Base-by-base conservation (phyloP, 37 sponge, comb jelly and placozoan species). In the Oopsacas minuta region DNA sequence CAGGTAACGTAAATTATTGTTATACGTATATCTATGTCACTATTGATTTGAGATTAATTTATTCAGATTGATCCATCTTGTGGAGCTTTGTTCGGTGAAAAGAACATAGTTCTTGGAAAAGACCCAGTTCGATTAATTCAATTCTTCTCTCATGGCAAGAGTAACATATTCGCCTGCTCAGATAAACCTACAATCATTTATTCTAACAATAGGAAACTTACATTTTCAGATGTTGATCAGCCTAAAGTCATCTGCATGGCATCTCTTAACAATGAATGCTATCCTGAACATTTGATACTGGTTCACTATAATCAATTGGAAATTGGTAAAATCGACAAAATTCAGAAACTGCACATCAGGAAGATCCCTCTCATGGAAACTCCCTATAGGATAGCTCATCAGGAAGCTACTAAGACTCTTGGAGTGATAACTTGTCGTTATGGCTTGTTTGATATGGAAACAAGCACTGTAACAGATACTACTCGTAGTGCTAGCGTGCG, bases 101-200 rank as follows among this genome's bases (percentile, higher is more conserved):
- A 84, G 52, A 25, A 84, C 84, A 75, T 81, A 42, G 15, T 84
- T 34, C 75, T 97, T 10, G 98, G 98, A 0, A 94, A 92, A 22
- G 91, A 94, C 35, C 95, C 94, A 0, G 87, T 93, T 23, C 52
- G 84, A 7, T 81, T 97, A 82, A 88, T 85, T 61, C 85, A 52
- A 36, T 97, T 97, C 84, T 36, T 84, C 38, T 85, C 90, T 22
- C 88, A 87, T 32, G 84, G 84, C 36, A 85, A 83, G 17, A 52
- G 69, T 36, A 91, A 91, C 86, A 90, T 97, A 30, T 97, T 97
- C 89, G 92, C 95, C 39, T 97, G 94, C 39, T 93, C 93, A 7
- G 93, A 97, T 81, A 89, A 93, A 35, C 98, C 98, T 7, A 94
- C 95, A 75, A 94, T 97, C 81, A 97, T 97, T 53, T 90, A 97